Percentiles rank a stretch among this genome's conserved stretches.
Evolutionary conservation across 2,797 vertebrate species (phyloP).

Genomic region (Momotus momota): DNA sequence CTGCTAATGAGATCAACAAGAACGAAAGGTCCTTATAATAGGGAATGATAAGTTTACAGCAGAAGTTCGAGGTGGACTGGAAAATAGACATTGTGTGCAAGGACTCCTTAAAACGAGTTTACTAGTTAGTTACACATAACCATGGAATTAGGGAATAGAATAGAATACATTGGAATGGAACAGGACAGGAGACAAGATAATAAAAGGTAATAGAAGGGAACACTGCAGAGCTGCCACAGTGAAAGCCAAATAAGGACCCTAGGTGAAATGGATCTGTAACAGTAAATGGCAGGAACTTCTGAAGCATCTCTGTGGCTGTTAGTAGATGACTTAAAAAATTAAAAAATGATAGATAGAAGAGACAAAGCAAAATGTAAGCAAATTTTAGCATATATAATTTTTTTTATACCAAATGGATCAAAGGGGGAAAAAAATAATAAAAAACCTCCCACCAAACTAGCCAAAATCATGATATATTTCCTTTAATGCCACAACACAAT

Average conservation of each 20-base stretch:
- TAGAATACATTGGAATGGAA: background rate
- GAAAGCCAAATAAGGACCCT: background rate
- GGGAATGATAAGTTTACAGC: background rate
- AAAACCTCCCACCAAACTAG: background rate
- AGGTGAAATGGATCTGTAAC: background rate
- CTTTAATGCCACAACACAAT: background rate
- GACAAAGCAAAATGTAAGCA: background rate
- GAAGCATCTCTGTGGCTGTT: background rate
- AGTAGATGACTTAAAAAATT: background rate
- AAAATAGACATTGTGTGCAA: background rate
- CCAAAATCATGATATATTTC: background rate
- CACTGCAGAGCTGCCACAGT: background rate
- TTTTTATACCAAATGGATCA: background rate
- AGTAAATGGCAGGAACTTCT: background rate
- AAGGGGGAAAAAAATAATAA: fast-evolving
- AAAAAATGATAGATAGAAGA: background rate
- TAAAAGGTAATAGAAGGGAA: background rate
- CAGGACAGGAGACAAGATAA: background rate
- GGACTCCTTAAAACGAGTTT: background rate
- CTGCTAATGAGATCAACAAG: background rate
- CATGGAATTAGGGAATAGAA: background rate
- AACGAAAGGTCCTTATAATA: background rate
- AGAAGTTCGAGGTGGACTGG: background rate
- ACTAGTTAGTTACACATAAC: background rate
- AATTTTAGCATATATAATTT: background rate